Percentiles rank a stretch among this genome's conserved stretches.
phyloP scores from a whole-genome alignment of 2,113 vertebrate species.

The Poicephalus meyeri region DNA sequence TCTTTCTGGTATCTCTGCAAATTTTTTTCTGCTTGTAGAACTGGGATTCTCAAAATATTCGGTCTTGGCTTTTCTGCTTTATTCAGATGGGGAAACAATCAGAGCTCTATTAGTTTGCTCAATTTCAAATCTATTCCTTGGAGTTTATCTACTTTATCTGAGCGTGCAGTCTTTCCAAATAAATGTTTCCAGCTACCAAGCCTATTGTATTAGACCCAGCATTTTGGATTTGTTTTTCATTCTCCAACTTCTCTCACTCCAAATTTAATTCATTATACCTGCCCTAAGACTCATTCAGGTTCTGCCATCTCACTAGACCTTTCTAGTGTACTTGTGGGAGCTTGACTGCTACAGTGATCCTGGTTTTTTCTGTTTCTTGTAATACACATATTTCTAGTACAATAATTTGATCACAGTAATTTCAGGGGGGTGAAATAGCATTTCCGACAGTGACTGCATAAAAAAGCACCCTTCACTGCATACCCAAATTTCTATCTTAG shows the following conservation, averaged over 20 bases:
- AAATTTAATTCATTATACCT: not conserved
- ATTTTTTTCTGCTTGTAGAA: conserved; percentile 47
- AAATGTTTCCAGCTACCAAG: not conserved
- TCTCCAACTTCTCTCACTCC: not conserved
- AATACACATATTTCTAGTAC: not conserved
- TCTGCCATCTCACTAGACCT: not conserved
- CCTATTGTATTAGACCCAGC: not conserved
- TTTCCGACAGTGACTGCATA: not conserved
- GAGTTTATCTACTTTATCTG: conserved; percentile 45
- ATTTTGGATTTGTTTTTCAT: not conserved
- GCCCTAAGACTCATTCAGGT: not conserved
- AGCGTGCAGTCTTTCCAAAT: not conserved
- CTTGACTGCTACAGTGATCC: not conserved
- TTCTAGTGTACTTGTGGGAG: not conserved
- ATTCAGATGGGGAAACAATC: conserved; percentile 36
- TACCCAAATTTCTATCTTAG: not conserved
- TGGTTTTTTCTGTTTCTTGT: not conserved
- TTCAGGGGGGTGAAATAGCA: not conserved
- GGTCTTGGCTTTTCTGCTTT: conserved; percentile 5
- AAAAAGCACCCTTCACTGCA: not conserved
- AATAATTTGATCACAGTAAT: not conserved
- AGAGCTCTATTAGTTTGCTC: conserved; percentile 30
- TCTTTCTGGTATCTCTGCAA: conserved; percentile 39
- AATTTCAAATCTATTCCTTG: conserved; percentile 52
- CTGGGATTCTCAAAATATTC: conserved; percentile 44